phyloP scores from a whole-genome alignment of 2,888 invertebrate species.

The Heptascelio sp. region DNA sequence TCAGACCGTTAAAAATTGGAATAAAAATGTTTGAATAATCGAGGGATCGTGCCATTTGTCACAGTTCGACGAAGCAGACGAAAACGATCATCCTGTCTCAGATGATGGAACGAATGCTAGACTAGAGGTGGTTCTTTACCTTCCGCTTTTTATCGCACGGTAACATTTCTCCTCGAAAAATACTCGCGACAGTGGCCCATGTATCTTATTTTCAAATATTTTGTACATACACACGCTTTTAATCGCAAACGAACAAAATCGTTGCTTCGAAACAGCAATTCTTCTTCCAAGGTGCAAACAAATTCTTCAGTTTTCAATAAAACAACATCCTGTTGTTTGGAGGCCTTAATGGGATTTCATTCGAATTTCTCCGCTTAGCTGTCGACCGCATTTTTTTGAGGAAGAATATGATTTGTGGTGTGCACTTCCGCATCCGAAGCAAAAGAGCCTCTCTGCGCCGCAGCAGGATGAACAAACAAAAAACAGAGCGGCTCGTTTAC shows the following conservation, averaged over 20 bases:
- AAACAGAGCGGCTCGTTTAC: conserved; percentile 73
- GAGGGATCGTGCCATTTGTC: conserved; percentile 69
- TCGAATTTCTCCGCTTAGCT: background rate
- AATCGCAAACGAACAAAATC: background rate
- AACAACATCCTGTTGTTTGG: background rate
- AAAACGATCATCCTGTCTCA: conserved; percentile 53
- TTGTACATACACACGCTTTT: background rate
- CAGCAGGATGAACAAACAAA: background rate
- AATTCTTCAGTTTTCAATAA: no score
- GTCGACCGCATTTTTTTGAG: background rate
- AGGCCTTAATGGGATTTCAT: conserved; percentile 34
- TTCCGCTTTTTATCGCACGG: conserved; percentile 24
- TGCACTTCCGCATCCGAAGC: conserved; percentile 37
- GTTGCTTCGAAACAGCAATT: no score
- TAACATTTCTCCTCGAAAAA: conserved; percentile 23
- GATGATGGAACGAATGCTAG: conserved; percentile 63
- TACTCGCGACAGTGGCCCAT: conserved; percentile 50
- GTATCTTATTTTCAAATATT: no score
- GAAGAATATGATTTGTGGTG: conserved; percentile 37
- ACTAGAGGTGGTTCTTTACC: conserved; percentile 38
- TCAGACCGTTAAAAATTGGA: conserved; percentile 57
- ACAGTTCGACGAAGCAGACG: conserved; percentile 61
- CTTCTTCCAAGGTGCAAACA: no score
- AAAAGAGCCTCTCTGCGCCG: conserved; percentile 15
- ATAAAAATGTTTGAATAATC: conserved; percentile 69